phyloP scores from a whole-genome alignment of 92 coral and sea anemone genomes.

The Metridium senile region DNA sequence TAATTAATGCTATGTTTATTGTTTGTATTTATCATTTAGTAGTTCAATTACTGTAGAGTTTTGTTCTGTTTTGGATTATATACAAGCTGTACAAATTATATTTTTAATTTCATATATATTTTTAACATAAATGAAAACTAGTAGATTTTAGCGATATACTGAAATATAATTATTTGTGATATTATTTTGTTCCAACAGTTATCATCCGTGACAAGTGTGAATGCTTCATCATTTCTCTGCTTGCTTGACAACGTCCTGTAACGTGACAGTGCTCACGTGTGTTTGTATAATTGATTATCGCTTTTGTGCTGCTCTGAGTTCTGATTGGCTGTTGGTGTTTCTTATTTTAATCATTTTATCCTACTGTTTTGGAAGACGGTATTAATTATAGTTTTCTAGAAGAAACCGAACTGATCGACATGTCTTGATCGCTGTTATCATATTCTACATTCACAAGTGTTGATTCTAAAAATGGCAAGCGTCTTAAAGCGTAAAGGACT shows the following conservation, averaged over 20 bases:
- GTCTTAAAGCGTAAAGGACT: constrained; percentile 77
- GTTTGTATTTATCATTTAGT: too few species aligned
- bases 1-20: too few species aligned
- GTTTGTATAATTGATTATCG: not conserved
- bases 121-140: too few species aligned
- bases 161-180: too few species aligned
- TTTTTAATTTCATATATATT: too few species aligned
- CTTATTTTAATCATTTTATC: not conserved
- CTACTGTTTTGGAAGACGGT: not conserved
- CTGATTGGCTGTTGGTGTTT: not conserved
- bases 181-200: not conserved
- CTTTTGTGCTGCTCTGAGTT: not conserved
- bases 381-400: not conserved
- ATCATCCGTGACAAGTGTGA: too few species aligned
- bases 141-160: too few species aligned
- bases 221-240: not conserved
- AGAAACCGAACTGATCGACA: not conserved
- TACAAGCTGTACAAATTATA: too few species aligned
- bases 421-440: not conserved
- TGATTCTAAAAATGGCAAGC: constrained; percentile 36
- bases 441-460: not conserved
- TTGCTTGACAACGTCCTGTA: not conserved
- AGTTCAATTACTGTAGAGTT: too few species aligned
- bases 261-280: not conserved
- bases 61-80: too few species aligned